Evolutionary conservation across 2,888 invertebrate genomes (phyloP).

Genomic region (Aphodius sticticus): DNA sequence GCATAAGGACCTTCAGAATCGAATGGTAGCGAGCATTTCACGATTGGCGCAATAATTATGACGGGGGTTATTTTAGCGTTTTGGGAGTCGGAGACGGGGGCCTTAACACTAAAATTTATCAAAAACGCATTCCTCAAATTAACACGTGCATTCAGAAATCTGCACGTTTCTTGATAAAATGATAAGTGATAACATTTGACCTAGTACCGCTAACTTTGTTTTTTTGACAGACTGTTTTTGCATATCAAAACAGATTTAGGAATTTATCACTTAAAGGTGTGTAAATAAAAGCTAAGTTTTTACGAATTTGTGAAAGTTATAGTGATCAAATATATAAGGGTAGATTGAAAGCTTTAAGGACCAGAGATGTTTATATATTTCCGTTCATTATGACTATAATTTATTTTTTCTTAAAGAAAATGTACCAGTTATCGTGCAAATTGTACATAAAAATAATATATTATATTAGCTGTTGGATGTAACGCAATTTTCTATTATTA

Average conservation of each 20-base stretch:
- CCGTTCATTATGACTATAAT: neutral
- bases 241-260: neutral
- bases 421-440: neutral
- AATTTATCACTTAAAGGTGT: neutral
- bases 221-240: neutral
- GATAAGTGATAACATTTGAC: neutral
- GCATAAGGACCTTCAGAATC: no score
- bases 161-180: neutral
- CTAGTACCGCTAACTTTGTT: neutral
- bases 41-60: no score
- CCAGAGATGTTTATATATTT: neutral
- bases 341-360: neutral
- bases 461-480: conserved; percentile 5
- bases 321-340: neutral
- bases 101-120: neutral
- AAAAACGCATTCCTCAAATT: neutral
- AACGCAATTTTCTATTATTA: neutral
- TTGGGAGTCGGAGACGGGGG: no score
- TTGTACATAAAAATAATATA: neutral
- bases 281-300: no score
- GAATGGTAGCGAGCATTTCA: no score
- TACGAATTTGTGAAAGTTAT: neutral
- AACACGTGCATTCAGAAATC: neutral
- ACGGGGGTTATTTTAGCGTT: no score
- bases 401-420: neutral